Base-by-base conservation (phyloP, 2,113 vertebrate species). In the Sturnus vulgaris region DNA sequence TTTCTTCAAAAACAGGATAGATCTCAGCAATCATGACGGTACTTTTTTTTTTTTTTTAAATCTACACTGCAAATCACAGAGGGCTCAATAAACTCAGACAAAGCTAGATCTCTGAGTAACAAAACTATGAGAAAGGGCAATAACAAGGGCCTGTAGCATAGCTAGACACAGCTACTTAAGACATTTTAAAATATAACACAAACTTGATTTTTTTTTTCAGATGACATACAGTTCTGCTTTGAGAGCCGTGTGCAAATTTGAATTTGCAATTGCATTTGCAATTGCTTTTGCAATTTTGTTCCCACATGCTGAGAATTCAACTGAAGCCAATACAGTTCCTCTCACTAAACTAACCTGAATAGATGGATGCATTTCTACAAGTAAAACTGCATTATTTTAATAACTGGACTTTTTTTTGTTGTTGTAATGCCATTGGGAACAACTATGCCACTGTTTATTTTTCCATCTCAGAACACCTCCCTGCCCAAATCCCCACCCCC, bases 1-100 rank as follows among this genome's bases (percentile, higher is more conserved):
- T 81, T 95, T 94, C 93, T 97, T 93, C 93, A 95, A 96, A 93
- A 97, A 76, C 91, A 95, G 85, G 66, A 93, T 33, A 81, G 70
- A 73, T 80, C 53, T 85, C 80, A 90, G 76, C 52, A 81, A 76
- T 87, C 86, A 81, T 19, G 55, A 90, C 28, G 86, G 39, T 69
- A 66, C 37, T 63, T 77, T 40, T 44, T 35, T 56, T 53, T 53
- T 66, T 55, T 35, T 91, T 57, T 30, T 5, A 25, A 71, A 68
- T 35, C 64, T 83, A 59, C 18, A 24, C 28, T 39, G 60, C 63
- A 96, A 95, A 72, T 13, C 65, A 80, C 71, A 92, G 8, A 79
- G 46, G 50, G 35, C 13, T 93, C 76, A 87, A 87, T 55, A 63
- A 90, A 55, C 22, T 66, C 69, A 23, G 8, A 35, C 22, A 88